Conservation (phyloP, 2,888 invertebrate species). For the Nowickia ferox region DNA sequence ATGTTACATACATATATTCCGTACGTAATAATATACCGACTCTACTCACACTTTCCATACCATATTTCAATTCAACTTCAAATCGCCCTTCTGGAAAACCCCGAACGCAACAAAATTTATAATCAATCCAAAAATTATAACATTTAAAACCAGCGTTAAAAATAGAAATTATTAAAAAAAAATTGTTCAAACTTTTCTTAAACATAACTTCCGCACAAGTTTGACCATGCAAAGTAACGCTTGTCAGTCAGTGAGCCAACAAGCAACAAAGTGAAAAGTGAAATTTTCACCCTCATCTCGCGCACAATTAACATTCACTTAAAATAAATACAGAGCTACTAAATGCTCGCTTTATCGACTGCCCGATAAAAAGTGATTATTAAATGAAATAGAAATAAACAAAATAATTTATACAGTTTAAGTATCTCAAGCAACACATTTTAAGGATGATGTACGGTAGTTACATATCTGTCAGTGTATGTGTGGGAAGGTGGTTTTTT, state of each 20-base stretch:
- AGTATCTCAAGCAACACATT: constrained; percentile 1
- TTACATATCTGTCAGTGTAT: background rate
- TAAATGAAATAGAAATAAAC: background rate
- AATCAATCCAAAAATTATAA: background rate
- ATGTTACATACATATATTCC: too few species aligned
- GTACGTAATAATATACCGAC: too few species aligned
- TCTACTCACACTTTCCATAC: too few species aligned
- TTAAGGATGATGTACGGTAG: constrained; percentile 22
- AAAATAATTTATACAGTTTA: constrained; percentile 38
- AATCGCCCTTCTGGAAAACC: too few species aligned
- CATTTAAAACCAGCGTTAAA: background rate
- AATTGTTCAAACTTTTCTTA: background rate
- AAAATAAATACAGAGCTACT: constrained; percentile 41
- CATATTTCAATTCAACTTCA: too few species aligned
- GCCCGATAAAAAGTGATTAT: background rate
- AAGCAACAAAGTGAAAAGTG: constrained; percentile 44
- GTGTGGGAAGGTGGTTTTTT: constrained; percentile 76
- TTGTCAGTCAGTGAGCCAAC: constrained; percentile 41
- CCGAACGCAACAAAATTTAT: too few species aligned
- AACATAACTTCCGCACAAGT: background rate
- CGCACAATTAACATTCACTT: constrained; percentile 7
- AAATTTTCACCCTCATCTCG: constrained; percentile 38
- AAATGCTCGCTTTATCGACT: constrained; percentile 51
- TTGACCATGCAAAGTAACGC: constrained; percentile 30
- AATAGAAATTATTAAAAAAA: constrained; percentile 14